Percentiles rank a stretch among this genome's conserved stretches.
Evolutionary conservation across 2,797 vertebrate genomes (phyloP).

Genomic region (Onychomys leucogaster): DNA sequence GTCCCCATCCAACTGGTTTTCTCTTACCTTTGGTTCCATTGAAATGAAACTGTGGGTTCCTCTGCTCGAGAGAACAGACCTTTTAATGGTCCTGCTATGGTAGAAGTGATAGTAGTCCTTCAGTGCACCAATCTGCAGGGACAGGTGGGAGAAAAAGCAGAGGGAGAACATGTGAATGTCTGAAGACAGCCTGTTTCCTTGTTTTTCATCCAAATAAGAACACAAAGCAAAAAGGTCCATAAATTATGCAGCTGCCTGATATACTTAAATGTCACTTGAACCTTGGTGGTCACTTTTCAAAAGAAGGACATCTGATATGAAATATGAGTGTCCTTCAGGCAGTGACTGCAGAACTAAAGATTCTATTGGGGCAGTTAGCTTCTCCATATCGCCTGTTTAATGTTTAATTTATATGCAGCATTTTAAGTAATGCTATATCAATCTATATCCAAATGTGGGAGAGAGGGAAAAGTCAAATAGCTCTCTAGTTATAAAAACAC

Average conservation of each 20-base stretch:
- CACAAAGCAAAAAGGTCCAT: conserved; percentile 79
- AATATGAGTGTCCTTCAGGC: conserved; percentile 87
- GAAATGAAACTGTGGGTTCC: conserved; percentile 99
- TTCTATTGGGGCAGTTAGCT: conserved; percentile 85
- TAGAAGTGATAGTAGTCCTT: conserved; percentile 99
- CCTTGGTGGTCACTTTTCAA: conserved; percentile 89
- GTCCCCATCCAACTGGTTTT: conserved; percentile 84
- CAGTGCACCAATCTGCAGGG: conserved; percentile 95
- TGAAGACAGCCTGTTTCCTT: conserved; percentile 77
- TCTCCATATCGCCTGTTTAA: conserved; percentile 86
- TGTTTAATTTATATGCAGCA: conserved; percentile 90
- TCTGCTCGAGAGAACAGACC: conserved; percentile 96
- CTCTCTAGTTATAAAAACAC: conserved; percentile 83
- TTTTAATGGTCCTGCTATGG: conserved; percentile 99
- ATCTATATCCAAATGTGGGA: conserved; percentile 82
- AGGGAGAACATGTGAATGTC: conserved; percentile 77
- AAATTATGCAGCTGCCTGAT: conserved; percentile 89
- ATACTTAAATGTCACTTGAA: conserved; percentile 88
- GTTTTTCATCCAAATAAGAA: conserved; percentile 78
- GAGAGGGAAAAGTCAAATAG: conserved; percentile 81
- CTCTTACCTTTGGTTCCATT: conserved; percentile 99
- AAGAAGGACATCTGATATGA: conserved; percentile 88
- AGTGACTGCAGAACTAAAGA: conserved; percentile 84
- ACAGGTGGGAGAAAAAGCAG: conserved; percentile 56
- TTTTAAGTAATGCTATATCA: conserved; percentile 87